phyloP scores from a whole-genome alignment of 2,888 invertebrate species.

The Bruchidius siliquastri region DNA sequence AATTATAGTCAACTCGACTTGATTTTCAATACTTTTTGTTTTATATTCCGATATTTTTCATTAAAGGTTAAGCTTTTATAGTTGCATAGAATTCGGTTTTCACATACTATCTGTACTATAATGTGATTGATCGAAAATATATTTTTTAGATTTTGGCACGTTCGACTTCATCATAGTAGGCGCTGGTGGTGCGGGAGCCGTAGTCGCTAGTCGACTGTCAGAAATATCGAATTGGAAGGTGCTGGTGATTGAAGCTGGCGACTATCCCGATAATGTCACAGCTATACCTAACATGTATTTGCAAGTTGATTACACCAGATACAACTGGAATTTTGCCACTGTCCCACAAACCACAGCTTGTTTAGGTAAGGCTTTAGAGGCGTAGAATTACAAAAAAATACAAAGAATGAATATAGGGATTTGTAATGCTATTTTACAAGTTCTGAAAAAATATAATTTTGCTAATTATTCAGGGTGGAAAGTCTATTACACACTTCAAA shows the following conservation, averaged over 20 bases:
- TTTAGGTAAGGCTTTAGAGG: slow-evolving; percentile 26
- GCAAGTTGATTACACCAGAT: slow-evolving; percentile 57
- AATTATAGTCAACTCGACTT: too few relatives aligned
- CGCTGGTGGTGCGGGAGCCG: slow-evolving; percentile 21
- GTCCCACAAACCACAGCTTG: slow-evolving; percentile 62
- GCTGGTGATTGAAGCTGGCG: slow-evolving; percentile 24
- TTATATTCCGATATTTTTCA: too few relatives aligned
- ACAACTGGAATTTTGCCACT: slow-evolving; percentile 69
- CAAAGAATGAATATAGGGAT: too few relatives aligned
- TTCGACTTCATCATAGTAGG: slow-evolving; percentile 24
- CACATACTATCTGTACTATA: too few relatives aligned
- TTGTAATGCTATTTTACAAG: too few relatives aligned
- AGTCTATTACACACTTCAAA: too few relatives aligned
- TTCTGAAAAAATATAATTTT: too few relatives aligned
- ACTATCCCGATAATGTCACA: slow-evolving; percentile 39
- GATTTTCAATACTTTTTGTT: too few relatives aligned
- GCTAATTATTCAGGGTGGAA: too few relatives aligned
- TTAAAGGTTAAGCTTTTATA: too few relatives aligned
- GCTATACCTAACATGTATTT: slow-evolving; percentile 56
- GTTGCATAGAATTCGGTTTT: too few relatives aligned
- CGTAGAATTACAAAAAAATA: too few relatives aligned
- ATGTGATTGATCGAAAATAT: background rate
- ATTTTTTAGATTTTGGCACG: slow-evolving; percentile 17
- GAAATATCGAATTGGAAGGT: slow-evolving; percentile 19
- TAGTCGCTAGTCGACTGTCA: slow-evolving; percentile 21